Base-by-base conservation (phyloP, 2,888 invertebrate genomes). In the Pandemis heparana region DNA sequence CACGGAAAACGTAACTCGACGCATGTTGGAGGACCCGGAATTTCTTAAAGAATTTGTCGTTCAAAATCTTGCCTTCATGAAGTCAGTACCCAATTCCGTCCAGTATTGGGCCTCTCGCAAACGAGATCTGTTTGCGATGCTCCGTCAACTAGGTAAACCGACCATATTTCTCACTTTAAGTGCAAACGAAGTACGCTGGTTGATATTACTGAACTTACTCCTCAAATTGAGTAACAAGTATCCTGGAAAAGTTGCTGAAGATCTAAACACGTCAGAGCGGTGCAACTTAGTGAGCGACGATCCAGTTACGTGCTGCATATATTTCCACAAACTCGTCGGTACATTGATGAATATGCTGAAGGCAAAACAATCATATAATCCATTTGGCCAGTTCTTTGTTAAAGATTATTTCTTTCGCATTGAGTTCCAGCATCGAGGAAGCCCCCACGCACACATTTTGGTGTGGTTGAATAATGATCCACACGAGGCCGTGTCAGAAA, bases 151-250 rank as follows among this genome's bases (percentile, higher is more conserved):
- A 79, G 89, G 84, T 68, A 87, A 79, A 84, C 88, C 78, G 12
- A 89, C 79, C 64, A 9, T 79, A 0, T 84, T 82, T 38, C 76
- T 84, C 65, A 83, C 82, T 77, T 4, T 84, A 70, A 88, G 88
- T 81, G 88, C 89, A 0, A 89, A 89, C 78, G 91, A 92, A 83
- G 78, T 83, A 75, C 77, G 80, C 43, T 91, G 89, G 90, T 5
- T 76, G 46, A 75, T 64, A 77, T 75, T 89, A 46, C 79, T 90
- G 0, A 81, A 75, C 56, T 43, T 85, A 79, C 79, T 90, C 5
- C 81, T 84, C 75, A 87, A 85, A 79, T 16, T 84, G 78, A 84
- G 78, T 41, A 80, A 82, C 23, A 77, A 78, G 60, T 77, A 78
- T 77, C 76, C 78, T 60, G 77, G 76, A 75, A 81, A 78, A 80